Percentiles rank a stretch among this genome's conserved stretches.
These are phyloP conservation scores for Sturnira hondurensis DNA, from an alignment of 2,113 vertebrate species.

Conservation along the genomic window DNA sequence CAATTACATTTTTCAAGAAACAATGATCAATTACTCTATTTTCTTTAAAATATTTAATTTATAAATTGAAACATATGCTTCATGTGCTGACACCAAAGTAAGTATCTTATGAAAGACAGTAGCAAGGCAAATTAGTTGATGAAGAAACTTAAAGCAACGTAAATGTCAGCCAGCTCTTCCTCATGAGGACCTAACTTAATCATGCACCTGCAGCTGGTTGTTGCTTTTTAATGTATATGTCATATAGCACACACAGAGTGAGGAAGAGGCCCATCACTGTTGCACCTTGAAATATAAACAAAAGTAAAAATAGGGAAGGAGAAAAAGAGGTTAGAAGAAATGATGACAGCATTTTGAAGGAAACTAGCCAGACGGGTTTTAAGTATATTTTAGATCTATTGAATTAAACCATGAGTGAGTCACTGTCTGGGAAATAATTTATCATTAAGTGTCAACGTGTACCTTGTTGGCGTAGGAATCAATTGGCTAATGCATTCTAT, in stretches of 20 bases:
- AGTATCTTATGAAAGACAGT: background rate
- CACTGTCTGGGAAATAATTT: slow-evolving; percentile 75
- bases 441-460: slow-evolving; percentile 66
- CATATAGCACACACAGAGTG: background rate
- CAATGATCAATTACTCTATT: background rate
- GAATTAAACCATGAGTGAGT: slow-evolving; percentile 68
- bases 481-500: slow-evolving; percentile 68
- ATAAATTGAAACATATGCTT: background rate
- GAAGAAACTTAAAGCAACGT: slow-evolving; percentile 38
- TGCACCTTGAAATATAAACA: slow-evolving; percentile 30
- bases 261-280: background rate
- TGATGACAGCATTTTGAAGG: slow-evolving; percentile 36
- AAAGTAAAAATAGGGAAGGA: slow-evolving; percentile 22
- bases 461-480: slow-evolving; percentile 69
- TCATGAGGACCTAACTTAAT: slow-evolving; percentile 6
- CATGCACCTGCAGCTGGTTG: slow-evolving; percentile 7
- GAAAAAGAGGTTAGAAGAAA: background rate
- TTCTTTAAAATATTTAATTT: background rate
- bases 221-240: slow-evolving; percentile 21
- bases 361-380: slow-evolving; percentile 40
- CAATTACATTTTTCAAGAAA: background rate
- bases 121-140: background rate
- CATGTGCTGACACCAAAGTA: background rate
- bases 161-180: background rate
- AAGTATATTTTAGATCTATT: slow-evolving; percentile 62